These are phyloP conservation scores for Condylura cristata DNA, from an alignment of 2,113 vertebrate species.

Conservation along the genomic window DNA sequence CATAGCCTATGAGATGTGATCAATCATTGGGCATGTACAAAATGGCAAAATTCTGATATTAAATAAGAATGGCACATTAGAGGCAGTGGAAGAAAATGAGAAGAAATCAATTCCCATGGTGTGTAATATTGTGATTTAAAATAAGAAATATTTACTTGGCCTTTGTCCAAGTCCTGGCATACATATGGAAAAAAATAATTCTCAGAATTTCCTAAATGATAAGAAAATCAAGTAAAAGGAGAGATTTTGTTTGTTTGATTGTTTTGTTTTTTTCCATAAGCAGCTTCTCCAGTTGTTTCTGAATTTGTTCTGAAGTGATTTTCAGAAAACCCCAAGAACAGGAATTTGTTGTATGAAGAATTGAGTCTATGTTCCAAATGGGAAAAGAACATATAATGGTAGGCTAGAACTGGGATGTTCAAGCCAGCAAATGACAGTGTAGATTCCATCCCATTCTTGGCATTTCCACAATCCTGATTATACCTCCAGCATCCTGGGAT, in stretches of 20 bases:
- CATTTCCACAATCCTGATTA: no score
- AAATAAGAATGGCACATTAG: neutral
- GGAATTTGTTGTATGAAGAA: no score
- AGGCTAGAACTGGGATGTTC: no score
- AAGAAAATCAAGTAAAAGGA: neutral
- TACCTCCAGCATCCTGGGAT: no score
- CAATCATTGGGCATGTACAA: neutral
- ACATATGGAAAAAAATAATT: no score
- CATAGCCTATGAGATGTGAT: neutral
- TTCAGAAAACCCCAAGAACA: no score
- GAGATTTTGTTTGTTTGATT: neutral
- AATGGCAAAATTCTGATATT: neutral
- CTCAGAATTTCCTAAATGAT: neutral
- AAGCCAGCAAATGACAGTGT: no score
- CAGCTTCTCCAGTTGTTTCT: neutral
- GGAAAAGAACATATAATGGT: no score
- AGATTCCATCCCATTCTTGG: no score
- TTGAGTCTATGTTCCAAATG: no score
- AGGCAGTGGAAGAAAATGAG: neutral
- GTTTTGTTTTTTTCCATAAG: neutral
- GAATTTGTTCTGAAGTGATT: no score
- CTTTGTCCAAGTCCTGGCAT: neutral
- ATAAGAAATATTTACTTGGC: neutral
- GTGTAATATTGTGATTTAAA: neutral
- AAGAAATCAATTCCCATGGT: neutral